phyloP scores from a whole-genome alignment of 2,797 vertebrate species.

The Ptychobarbus kaznakovi region DNA sequence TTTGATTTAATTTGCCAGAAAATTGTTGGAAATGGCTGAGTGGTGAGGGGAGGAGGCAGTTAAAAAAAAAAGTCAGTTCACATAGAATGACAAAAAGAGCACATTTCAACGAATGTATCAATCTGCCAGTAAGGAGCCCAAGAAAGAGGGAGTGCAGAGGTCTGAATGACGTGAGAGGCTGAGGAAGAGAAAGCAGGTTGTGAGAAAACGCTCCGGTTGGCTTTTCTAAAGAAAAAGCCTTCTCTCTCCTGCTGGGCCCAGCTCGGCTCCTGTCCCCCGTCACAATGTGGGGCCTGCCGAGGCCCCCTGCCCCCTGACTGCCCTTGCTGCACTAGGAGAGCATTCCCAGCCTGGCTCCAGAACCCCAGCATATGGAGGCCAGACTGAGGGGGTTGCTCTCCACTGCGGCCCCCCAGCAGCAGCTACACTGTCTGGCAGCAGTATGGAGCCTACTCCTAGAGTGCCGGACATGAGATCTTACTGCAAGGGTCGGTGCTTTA shows the following conservation, averaged over 20 bases:
- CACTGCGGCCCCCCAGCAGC: slow-evolving; percentile 74
- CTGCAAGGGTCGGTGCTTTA: slow-evolving; percentile 58
- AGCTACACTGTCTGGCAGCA: slow-evolving; percentile 65
- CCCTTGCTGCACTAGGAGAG: slow-evolving; percentile 72
- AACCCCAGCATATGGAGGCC: slow-evolving; percentile 78
- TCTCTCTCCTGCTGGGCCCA: slow-evolving; percentile 79
- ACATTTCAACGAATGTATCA: slow-evolving; percentile 78
- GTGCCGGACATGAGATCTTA: slow-evolving; percentile 62
- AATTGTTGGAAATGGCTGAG: slow-evolving; percentile 64
- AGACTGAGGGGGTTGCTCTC: slow-evolving; percentile 69
- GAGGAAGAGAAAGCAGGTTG: slow-evolving; percentile 68
- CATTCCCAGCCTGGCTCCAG: slow-evolving; percentile 75
- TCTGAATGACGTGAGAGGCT: slow-evolving; percentile 59
- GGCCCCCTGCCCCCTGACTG: slow-evolving; percentile 71
- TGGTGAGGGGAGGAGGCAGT: slow-evolving; percentile 57
- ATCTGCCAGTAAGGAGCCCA: slow-evolving; percentile 68
- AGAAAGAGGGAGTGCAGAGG: slow-evolving; percentile 56
- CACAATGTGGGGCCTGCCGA: slow-evolving; percentile 73
- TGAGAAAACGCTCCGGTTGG: slow-evolving; percentile 81
- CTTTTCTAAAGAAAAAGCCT: slow-evolving; percentile 79
- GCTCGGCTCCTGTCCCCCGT: slow-evolving; percentile 76
- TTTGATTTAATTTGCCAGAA: slow-evolving; percentile 73
- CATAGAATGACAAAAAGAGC: slow-evolving; percentile 73
- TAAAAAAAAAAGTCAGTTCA: slow-evolving; percentile 71
- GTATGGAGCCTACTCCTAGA: slow-evolving; percentile 58